Conservation (phyloP, 2,113 vertebrate species). For the Rutilus rutilus region DNA sequence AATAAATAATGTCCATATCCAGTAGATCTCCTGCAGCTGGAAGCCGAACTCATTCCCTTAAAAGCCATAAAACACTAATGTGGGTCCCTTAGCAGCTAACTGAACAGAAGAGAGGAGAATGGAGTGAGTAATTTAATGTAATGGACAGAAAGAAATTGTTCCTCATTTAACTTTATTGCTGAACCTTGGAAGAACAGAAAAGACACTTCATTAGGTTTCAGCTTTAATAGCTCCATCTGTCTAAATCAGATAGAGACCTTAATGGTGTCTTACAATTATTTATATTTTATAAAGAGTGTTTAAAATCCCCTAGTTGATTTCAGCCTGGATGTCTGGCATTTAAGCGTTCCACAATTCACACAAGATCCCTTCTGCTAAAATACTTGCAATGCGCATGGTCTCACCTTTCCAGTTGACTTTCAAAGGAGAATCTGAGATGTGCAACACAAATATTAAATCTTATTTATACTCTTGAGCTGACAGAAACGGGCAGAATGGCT, state of each 20-base stretch:
- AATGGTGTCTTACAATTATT: constrained; percentile 77
- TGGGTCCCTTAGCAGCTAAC: constrained; percentile 74
- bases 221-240: constrained; percentile 80
- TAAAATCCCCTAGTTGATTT: constrained; percentile 60
- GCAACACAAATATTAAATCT: neutral
- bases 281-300: constrained; percentile 72
- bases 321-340: constrained; percentile 57
- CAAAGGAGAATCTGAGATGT: neutral
- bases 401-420: neutral
- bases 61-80: constrained; percentile 53
- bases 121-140: constrained; percentile 85
- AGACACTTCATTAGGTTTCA: constrained; percentile 81
- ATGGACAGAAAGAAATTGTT: constrained; percentile 84
- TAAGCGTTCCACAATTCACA: constrained; percentile 54
- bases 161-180: constrained; percentile 85
- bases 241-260: constrained; percentile 81
- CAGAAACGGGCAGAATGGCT: too few species aligned
- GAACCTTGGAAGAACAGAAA: constrained; percentile 74
- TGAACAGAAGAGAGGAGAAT: constrained; percentile 72
- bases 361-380: constrained; percentile 1
- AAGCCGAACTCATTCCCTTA: constrained; percentile 45
- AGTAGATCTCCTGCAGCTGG: constrained; percentile 12
- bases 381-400: neutral
- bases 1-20: constrained; percentile 39
- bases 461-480: neutral